Evolutionary conservation across 2,888 invertebrate species (phyloP).

Genomic region (Drosophila cracens): DNA sequence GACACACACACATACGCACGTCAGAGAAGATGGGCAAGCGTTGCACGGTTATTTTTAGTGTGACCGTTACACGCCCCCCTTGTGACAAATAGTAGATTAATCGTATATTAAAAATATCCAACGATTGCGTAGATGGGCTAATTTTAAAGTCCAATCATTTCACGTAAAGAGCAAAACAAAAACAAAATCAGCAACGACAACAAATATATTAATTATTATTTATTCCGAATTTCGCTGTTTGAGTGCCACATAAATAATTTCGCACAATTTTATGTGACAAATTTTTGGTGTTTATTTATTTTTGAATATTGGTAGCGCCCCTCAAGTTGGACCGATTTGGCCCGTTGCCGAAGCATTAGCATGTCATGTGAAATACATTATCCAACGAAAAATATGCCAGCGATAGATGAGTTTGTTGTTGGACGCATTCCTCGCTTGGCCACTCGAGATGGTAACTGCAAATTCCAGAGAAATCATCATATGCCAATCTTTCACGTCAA

Average conservation of each 20-base stretch:
- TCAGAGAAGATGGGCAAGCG: conserved; percentile 3
- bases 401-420: conserved; percentile 34
- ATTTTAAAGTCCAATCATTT: conserved; percentile 63
- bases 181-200: conserved; percentile 32
- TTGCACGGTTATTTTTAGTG: conserved; percentile 56
- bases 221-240: conserved; percentile 46
- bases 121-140: conserved; percentile 71
- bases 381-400: not conserved
- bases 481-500: conserved; percentile 67
- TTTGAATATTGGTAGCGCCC: conserved; percentile 1
- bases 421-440: conserved; percentile 28
- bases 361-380: conserved; percentile 37
- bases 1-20: not conserved
- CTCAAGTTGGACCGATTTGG: conserved; percentile 17
- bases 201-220: conserved; percentile 62
- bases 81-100: conserved; percentile 43
- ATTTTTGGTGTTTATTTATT: conserved; percentile 51
- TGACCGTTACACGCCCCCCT: conserved; percentile 49
- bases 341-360: conserved; percentile 38
- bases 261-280: conserved; percentile 66
- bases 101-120: conserved; percentile 61
- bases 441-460: conserved; percentile 51
- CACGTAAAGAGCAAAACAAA: conserved; percentile 35
- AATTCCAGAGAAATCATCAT: conserved; percentile 61
- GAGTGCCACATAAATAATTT: conserved; percentile 58